phyloP scores from a whole-genome alignment of 1,140 invertebrate species.

The Eurosta solidaginis region DNA sequence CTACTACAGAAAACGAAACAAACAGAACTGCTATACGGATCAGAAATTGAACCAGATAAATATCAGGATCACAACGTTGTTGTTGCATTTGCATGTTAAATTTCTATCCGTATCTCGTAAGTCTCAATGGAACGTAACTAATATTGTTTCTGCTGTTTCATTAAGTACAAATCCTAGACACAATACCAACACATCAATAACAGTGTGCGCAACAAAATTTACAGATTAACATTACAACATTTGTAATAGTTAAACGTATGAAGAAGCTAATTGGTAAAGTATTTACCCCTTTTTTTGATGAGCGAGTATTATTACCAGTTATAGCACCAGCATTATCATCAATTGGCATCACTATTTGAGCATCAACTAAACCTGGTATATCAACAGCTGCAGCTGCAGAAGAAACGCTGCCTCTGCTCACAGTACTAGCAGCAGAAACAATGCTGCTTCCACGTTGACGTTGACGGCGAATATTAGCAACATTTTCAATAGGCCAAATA shows the following conservation, averaged over 20 bases:
- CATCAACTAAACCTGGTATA: neutral
- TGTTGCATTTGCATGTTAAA: too few species aligned
- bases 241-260: neutral
- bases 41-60: too few species aligned
- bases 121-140: too few species aligned
- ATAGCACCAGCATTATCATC: neutral
- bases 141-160: too few species aligned
- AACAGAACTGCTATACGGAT: too few species aligned
- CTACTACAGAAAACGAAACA: too few species aligned
- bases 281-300: conserved; percentile 10
- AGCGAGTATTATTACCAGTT: conserved; percentile 17
- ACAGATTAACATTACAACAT: neutral
- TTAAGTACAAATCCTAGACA: too few species aligned
- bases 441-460: too few species aligned
- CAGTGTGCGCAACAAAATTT: too few species aligned
- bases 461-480: neutral
- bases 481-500: neutral
- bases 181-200: too few species aligned
- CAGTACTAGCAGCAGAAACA: neutral
- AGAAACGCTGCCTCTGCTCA: neutral
- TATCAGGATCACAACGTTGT: too few species aligned
- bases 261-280: conserved; percentile 11
- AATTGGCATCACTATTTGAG: neutral
- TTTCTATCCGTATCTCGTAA: too few species aligned
- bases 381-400: neutral